Evolutionary conservation across 2,113 vertebrate genomes (phyloP).

Genomic region (Oreochromis aureus): DNA sequence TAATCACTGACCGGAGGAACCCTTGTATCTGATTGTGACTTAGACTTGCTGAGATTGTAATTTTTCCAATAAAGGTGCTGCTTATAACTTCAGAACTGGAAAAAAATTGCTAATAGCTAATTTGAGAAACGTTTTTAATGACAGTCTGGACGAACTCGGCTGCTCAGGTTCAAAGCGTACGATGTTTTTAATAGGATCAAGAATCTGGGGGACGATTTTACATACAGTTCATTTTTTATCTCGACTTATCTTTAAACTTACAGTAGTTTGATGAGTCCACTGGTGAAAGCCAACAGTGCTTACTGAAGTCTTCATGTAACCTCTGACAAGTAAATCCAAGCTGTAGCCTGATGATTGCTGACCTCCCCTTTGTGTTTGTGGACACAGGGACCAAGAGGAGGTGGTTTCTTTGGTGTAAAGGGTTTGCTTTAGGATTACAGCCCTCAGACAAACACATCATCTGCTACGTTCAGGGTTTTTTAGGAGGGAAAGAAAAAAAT

Average conservation of each 20-base stretch:
- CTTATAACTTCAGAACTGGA: neutral
- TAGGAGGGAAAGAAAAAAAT: neutral
- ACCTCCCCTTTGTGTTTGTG: slow-evolving; percentile 28
- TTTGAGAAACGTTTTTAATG: neutral
- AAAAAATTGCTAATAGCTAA: fast-evolving
- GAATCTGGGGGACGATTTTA: neutral
- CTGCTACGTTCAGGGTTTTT: neutral
- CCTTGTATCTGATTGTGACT: neutral
- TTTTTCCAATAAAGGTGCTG: neutral
- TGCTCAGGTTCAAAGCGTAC: neutral
- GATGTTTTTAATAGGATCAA: neutral
- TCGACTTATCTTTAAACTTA: slow-evolving; percentile 1
- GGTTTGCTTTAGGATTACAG: slow-evolving; percentile 19
- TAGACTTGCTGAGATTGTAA: neutral
- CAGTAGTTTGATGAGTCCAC: neutral
- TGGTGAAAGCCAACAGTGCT: slow-evolving; percentile 1
- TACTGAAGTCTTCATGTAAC: slow-evolving; percentile 12
- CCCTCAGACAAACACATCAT: neutral
- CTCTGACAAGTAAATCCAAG: slow-evolving; percentile 4
- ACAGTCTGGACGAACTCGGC: neutral
- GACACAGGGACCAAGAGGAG: neutral
- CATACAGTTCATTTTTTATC: neutral
- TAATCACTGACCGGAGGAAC: neutral
- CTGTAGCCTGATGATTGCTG: slow-evolving; percentile 23
- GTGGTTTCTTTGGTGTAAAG: slow-evolving; percentile 15